phyloP scores from a whole-genome alignment of 2,797 vertebrate genomes.

The Microctenopoma stevenorrisi region DNA sequence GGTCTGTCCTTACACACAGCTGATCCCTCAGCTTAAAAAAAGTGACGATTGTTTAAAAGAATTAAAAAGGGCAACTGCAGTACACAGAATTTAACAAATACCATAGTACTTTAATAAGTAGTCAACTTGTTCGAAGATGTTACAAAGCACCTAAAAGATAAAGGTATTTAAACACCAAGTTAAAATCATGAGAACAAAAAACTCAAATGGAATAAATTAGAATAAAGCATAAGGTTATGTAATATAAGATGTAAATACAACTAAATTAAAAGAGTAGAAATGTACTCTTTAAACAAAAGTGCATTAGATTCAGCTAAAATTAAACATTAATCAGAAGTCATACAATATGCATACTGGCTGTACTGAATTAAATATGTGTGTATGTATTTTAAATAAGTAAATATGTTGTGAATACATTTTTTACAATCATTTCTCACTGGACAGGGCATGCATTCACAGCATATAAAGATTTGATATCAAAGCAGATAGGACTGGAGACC shows the following conservation, averaged over 20 bases:
- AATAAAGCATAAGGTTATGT: not conserved
- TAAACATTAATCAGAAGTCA: not conserved
- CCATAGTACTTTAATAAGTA: not conserved
- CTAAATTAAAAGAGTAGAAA: not conserved
- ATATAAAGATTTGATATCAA: not conserved
- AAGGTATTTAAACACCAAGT: not conserved
- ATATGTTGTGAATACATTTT: no score
- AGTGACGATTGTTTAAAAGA: not conserved
- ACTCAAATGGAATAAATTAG: not conserved
- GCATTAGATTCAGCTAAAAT: not conserved
- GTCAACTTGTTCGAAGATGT: not conserved
- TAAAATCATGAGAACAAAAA: not conserved
- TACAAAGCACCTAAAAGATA: not conserved
- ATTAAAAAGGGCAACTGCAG: not conserved
- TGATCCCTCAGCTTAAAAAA: conserved; percentile 89
- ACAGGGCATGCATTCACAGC: not conserved
- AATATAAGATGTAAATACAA: not conserved
- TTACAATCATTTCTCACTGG: no score
- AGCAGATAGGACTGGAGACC: not conserved
- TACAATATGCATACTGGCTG: conserved; percentile 37
- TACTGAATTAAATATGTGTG: conserved; percentile 33
- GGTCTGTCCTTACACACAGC: conserved; percentile 85
- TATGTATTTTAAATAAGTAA: not conserved
- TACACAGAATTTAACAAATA: not conserved
- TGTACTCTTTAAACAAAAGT: not conserved